Conservation (phyloP, 2,113 vertebrate species). For the Prietella phreatophila region DNA sequence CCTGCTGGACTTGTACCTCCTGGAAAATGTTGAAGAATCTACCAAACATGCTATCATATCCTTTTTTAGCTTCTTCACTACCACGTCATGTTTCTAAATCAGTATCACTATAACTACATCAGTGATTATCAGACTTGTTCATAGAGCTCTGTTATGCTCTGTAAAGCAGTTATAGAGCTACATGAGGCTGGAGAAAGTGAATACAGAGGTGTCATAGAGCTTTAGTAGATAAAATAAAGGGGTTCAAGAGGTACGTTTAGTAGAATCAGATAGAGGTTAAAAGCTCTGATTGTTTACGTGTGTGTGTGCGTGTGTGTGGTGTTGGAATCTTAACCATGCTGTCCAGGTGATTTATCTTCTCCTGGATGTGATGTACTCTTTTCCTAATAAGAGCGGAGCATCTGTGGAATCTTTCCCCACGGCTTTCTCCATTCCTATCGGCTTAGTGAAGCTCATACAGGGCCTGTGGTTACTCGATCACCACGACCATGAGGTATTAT, state of each 20-base stretch:
- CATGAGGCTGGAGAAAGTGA: not conserved
- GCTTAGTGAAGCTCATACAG: constrained; percentile 87
- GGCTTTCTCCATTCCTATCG: constrained; percentile 86
- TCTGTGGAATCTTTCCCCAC: constrained; percentile 85
- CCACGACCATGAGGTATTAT: constrained; percentile 83
- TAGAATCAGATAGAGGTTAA: not conserved
- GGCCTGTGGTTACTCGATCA: constrained; percentile 96
- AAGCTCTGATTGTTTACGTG: not conserved
- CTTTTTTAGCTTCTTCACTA: constrained; percentile 60
- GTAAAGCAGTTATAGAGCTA: not conserved
- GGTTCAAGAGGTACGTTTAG: not conserved
- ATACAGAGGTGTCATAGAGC: not conserved
- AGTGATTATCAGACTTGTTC: not conserved
- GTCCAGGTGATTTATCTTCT: constrained; percentile 90
- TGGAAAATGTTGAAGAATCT: constrained; percentile 82
- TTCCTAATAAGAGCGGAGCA: constrained; percentile 80
- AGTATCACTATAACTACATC: not conserved
- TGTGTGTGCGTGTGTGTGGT: constrained; percentile 31
- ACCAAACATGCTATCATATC: constrained; percentile 95
- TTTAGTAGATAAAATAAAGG: not conserved
- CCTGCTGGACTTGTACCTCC: constrained; percentile 88
- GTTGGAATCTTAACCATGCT: constrained; percentile 75
- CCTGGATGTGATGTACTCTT: constrained; percentile 89
- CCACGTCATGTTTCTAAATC: not conserved
- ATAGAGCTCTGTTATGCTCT: not conserved